Conservation (phyloP, 2,113 vertebrate genomes). For the Aptenodytes forsteri region DNA sequence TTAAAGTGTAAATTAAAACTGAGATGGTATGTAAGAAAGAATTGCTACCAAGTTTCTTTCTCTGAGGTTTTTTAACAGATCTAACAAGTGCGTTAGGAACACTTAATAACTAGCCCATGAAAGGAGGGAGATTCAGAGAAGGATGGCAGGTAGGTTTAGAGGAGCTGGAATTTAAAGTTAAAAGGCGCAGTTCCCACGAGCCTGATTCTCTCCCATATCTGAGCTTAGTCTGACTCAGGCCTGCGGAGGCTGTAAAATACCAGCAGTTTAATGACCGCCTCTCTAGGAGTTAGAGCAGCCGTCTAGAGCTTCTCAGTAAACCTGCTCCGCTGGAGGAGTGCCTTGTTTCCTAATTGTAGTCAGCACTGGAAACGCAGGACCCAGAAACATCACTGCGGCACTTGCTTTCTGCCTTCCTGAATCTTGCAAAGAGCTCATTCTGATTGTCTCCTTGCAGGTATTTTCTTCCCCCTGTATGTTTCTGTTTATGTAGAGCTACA, state of each 20-base stretch:
- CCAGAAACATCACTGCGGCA: background rate
- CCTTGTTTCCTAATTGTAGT: background rate
- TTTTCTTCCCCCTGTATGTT: background rate
- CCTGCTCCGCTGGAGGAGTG: background rate
- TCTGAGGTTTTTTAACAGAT: background rate
- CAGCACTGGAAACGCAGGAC: background rate
- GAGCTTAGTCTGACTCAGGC: background rate
- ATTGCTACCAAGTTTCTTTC: background rate
- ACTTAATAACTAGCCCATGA: background rate
- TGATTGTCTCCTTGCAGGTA: background rate
- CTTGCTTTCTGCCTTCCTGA: background rate
- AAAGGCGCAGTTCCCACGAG: background rate
- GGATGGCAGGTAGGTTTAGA: background rate
- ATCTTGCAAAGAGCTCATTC: background rate
- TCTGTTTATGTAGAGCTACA: background rate
- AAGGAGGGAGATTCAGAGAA: background rate
- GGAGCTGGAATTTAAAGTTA: background rate
- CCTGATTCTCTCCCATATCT: background rate
- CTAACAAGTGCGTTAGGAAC: background rate
- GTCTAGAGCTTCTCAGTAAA: background rate
- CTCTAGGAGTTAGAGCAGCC: background rate
- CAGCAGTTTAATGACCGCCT: background rate
- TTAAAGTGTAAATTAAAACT: background rate
- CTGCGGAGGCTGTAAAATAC: accelerated
- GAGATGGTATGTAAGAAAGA: background rate